phyloP scores from a whole-genome alignment of 2,113 vertebrate species.

The rabbit (Oryctolagus cuniculus) region mOryCun1.1 NC_091432.1:97468001-97468500 shows the following conservation, averaged over 20 bases:
- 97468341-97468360: background rate
- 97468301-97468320: conserved; percentile 23
- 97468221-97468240: background rate
- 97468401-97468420: conserved; percentile 30
- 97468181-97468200: background rate
- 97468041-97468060: background rate
- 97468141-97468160: conserved; percentile 23
- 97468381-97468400: conserved; percentile 1
- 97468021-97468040: background rate
- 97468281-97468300: conserved; percentile 11
- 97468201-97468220: background rate
- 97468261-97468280: conserved; percentile 27
- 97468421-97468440: conserved; percentile 20
- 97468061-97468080: background rate
- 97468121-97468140: background rate
- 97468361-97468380: conserved; percentile 21
- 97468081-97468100: background rate
- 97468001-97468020: background rate
- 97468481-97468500: background rate
- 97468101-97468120: background rate
- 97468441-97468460: background rate
- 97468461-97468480: background rate
- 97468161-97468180: background rate
- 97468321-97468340: conserved; percentile 4
- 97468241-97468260: background rate